Evolutionary conservation across 2,797 vertebrate genomes (phyloP).

Genomic region (Anabas testudineus): DNA sequence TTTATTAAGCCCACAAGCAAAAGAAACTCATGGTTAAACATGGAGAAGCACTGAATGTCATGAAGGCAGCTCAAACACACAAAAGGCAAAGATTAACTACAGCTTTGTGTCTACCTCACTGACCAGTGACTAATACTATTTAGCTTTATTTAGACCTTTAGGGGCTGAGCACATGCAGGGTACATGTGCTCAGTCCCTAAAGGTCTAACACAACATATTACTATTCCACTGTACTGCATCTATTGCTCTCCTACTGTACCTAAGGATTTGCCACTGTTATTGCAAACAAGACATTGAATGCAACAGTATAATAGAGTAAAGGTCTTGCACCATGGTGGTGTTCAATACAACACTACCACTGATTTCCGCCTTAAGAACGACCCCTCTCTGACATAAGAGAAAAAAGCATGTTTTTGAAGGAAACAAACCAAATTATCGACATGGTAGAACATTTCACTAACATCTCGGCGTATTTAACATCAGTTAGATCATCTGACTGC

Average conservation of each 20-base stretch:
- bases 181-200: conserved; percentile 10
- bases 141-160: conserved; percentile 17
- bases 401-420: too few relatives aligned
- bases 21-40: conserved; percentile 22
- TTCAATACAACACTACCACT: conserved; percentile 3
- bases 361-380: not conserved
- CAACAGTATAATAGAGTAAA: not conserved
- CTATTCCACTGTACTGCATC: not conserved
- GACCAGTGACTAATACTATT: conserved; percentile 14
- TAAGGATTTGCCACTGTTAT: conserved; percentile 10
- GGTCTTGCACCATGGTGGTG: not conserved
- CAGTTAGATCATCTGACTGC: not conserved
- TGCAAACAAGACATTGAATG: not conserved
- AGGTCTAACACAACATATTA: not conserved
- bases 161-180: conserved; percentile 6
- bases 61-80: conserved; percentile 16
- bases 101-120: conserved; percentile 5
- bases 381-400: not conserved
- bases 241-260: too few relatives aligned
- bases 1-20: conserved; percentile 29
- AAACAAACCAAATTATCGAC: too few relatives aligned
- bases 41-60: conserved; percentile 7
- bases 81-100: not conserved
- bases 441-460: not conserved
- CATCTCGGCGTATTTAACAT: not conserved